Evolutionary conservation across 2,797 vertebrate genomes (phyloP).

Genomic region (Lepilemur septentrionalis): DNA sequence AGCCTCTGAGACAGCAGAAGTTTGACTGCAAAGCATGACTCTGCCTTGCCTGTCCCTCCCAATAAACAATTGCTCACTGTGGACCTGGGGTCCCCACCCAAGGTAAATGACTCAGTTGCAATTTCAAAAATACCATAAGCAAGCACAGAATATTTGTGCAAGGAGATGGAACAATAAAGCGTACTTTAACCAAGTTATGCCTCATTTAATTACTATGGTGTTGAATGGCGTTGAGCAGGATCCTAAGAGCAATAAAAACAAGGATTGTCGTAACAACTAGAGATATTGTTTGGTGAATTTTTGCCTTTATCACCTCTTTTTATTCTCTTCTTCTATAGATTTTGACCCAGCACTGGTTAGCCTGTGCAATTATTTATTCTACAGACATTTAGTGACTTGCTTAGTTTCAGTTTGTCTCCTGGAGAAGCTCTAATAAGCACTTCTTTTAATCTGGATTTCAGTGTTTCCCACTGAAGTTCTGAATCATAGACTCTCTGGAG

Average conservation of each 20-base stretch:
- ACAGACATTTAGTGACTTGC: background rate
- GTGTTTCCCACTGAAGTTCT: background rate
- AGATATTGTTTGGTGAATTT: background rate
- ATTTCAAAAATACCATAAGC: slow-evolving; percentile 60
- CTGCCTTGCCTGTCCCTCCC: slow-evolving; percentile 47
- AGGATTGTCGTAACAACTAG: background rate
- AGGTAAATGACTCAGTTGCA: slow-evolving; percentile 66
- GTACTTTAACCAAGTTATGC: background rate
- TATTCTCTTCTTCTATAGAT: background rate
- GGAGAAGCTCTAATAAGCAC: background rate
- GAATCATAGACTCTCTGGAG: background rate
- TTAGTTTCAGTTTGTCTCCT: background rate
- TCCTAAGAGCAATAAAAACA: background rate
- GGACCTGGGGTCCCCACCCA: slow-evolving; percentile 47
- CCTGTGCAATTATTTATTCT: background rate
- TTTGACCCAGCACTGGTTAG: background rate
- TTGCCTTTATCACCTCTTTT: background rate
- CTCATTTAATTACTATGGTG: background rate
- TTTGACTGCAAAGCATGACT: slow-evolving; percentile 23
- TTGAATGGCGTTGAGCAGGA: background rate
- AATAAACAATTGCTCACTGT: slow-evolving; percentile 70
- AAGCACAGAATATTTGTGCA: slow-evolving; percentile 53
- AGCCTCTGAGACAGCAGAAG: slow-evolving; percentile 9
- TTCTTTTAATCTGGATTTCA: background rate
- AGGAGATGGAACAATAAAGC: slow-evolving; percentile 30